Conservation (phyloP, 2,113 vertebrate species). For the Hiodon alosoides region DNA sequence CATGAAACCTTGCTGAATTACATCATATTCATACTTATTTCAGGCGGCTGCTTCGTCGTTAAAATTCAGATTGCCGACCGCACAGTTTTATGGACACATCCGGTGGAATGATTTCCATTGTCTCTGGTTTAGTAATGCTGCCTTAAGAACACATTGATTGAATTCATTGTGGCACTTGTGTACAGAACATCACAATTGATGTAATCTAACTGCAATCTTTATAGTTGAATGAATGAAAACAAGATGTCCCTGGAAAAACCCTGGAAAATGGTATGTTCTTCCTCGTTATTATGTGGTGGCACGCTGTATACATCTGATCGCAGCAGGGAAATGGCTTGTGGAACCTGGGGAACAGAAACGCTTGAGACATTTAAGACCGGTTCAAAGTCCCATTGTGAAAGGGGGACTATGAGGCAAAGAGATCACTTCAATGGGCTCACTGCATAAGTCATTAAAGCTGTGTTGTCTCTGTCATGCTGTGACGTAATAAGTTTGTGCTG, state of each 20-base stretch:
- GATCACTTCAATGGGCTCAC: slow-evolving; percentile 10
- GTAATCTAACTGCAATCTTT: not conserved
- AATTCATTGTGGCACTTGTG: not conserved
- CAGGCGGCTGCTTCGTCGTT: slow-evolving; percentile 56
- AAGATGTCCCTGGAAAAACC: not conserved
- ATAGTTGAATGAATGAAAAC: too few species aligned
- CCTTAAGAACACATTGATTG: not conserved
- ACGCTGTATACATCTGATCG: not conserved
- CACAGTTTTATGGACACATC: slow-evolving; percentile 44
- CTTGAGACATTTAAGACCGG: not conserved
- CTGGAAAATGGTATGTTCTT: not conserved
- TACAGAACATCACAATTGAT: not conserved
- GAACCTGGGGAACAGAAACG: not conserved
- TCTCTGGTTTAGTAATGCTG: not conserved
- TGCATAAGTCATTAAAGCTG: slow-evolving; percentile 43
- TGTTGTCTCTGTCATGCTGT: slow-evolving; percentile 39
- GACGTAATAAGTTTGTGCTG: slow-evolving; percentile 36
- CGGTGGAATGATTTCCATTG: slow-evolving; percentile 42
- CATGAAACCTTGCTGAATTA: slow-evolving; percentile 60
- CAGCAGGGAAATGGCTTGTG: not conserved
- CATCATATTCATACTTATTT: slow-evolving; percentile 57
- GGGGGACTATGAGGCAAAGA: slow-evolving; percentile 17
- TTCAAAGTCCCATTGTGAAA: not conserved
- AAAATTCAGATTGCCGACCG: slow-evolving; percentile 43
- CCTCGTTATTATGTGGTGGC: not conserved